Evolutionary conservation across 2,113 vertebrate genomes (phyloP).

Genomic region (Eurypyga helias): DNA sequence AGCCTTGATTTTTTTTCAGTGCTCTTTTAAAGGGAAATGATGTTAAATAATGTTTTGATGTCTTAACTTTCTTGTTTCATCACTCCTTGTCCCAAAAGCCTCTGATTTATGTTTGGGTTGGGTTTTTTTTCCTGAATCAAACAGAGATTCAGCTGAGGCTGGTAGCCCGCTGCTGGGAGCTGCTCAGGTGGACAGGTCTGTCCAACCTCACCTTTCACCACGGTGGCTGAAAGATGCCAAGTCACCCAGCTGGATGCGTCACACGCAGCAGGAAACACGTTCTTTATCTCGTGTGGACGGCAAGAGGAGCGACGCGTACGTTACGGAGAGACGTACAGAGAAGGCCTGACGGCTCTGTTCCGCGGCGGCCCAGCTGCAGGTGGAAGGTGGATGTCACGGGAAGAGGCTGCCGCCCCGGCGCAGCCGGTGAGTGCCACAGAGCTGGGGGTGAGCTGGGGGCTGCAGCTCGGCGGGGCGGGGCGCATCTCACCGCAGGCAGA

Average conservation of each 20-base stretch:
- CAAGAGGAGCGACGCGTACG: not conserved
- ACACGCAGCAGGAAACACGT: not conserved
- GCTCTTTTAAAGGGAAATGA: constrained; percentile 72
- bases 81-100: not conserved
- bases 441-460: not conserved
- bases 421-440: not conserved
- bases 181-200: not conserved
- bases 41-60: constrained; percentile 14
- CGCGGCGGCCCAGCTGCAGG: not conserved
- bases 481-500: accelerated
- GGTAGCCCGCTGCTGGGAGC: not conserved
- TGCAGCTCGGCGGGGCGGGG: not conserved
- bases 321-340: not conserved
- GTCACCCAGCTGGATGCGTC: not conserved
- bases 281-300: not conserved
- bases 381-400: not conserved
- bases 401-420: not conserved
- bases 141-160: not conserved
- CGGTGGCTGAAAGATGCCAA: not conserved
- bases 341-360: not conserved
- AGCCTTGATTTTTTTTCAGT: constrained; percentile 80
- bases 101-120: not conserved
- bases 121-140: not conserved
- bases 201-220: not conserved
- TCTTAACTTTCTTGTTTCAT: not conserved